Base-by-base conservation (phyloP, 2,888 invertebrate species). In the Orthosia gracilis region DNA sequence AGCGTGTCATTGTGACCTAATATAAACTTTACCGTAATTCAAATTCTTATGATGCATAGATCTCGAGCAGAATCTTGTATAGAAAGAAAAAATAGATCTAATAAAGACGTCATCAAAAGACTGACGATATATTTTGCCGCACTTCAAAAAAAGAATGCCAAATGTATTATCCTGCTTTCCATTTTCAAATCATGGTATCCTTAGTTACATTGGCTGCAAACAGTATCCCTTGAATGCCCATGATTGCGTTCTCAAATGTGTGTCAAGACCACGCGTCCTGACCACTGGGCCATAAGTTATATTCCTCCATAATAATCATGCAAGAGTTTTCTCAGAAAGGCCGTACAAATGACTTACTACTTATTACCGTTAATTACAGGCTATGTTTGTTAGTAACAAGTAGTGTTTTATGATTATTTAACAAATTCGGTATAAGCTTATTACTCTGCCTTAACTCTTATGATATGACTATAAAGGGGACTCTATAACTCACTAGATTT, bases 211-310 rank as follows among this genome's bases (percentile, higher is more conserved):
- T 3, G 47, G 3, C 52, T 31, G 13, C 49, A 31, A 13, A n/a
- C 50, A 23, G 12, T 64, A 78, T 67, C 57, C 77, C 65, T 66
- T 66, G 65, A 69, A 40, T 64, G 57, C 26, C 70, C 63, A 61
- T 69, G 65, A 71, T 21, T 71, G 57, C 69, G 63, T 45, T 72
- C n/a, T 55, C 63, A 4, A 69, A 86, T 69, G 77, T 82, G 7
- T 85, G 86, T 85, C 86, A 87, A 85, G 86, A 67, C 0, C 80
- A 65, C 15, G 68, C 50, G 15, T 78, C 81, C 77, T 57, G 79
- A 49, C 65, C 80, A 52, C 66, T 67, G 40, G 74, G 15, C 49
- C 69, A 85, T 86, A 87, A 88, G 55, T 88, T 82, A 88, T 88
- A 82, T 52, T 73, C 75, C 73, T 71, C 82, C 65, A 66, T 79